Evolutionary conservation across 2,888 invertebrate species (phyloP), one percentile per base, ranked within the genome.

Genomic region (Agrotis clavis): DNA sequence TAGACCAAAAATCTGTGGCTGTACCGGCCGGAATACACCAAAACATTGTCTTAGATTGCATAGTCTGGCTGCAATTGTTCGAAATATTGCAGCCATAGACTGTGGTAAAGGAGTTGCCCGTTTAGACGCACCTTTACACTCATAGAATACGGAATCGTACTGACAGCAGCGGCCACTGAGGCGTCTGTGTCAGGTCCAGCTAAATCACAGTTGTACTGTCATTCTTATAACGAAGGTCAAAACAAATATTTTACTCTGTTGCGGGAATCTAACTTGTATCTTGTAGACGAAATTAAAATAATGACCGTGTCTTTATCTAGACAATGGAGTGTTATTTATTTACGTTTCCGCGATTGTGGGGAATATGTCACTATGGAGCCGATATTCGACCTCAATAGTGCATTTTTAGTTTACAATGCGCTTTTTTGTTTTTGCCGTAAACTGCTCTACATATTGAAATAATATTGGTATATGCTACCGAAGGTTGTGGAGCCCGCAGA

Each of bases 241-340:
- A 9, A 57, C n/a, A 71, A 57, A 81, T 67, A 63, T 69, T 73
- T 57, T 67, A 35, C 53, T 67, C 19, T 59, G 13, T 60, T 61
- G 53, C 21, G 45, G 45, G 73, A 74, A 51, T 66, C 59, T 65
- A 67, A 79, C 45, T 56, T 57, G 35, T 60, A 65, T 71, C 50
- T 54, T 30, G 53, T 56, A 54, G 30, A 79, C 30, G 83, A 69
- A 69, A 79, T 80, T 80, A 80, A 82, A 80, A 79, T 80, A 82
- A 80, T 82, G 74, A 67, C 68, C 11, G 83, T 80, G 83, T 80
- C 45, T 80, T 79, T 80, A 74, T 54, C 74, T 61, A 79, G 56
- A 80, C 80, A 80, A 80, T 82, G 60, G 63, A 47, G 30, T 69
- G 82, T 82, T 74, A 69, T 79, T 80, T 74, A 64, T 82, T 71